These are phyloP conservation scores for Rapana venosa DNA, from an alignment of 2,888 invertebrate genomes.

Conservation along the genomic window DNA sequence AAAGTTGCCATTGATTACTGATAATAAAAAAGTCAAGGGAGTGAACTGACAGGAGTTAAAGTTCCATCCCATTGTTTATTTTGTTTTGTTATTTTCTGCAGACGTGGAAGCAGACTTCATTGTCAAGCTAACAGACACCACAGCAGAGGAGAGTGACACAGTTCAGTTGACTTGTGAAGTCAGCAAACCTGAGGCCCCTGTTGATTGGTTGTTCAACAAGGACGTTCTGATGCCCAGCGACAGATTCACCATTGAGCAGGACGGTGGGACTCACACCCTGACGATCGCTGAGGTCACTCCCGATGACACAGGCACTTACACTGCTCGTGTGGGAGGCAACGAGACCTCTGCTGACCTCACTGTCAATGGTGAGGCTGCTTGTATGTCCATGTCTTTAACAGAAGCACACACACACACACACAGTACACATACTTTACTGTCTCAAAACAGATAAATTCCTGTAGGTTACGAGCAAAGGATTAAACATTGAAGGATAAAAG, in stretches of 20 bases:
- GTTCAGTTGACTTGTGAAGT: slow-evolving; percentile 90
- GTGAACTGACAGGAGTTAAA: too few species aligned
- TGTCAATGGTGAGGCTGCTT: slow-evolving; percentile 64
- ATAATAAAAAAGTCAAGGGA: too few species aligned
- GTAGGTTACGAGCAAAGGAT: too few species aligned
- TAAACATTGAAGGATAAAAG: too few species aligned
- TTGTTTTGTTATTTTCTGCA: not conserved
- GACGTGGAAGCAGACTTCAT: slow-evolving; percentile 94
- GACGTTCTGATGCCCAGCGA: slow-evolving; percentile 86
- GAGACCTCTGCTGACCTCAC: slow-evolving; percentile 87
- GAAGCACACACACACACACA: too few species aligned
- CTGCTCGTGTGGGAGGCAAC: slow-evolving; percentile 79
- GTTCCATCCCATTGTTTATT: not conserved
- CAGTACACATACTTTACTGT: too few species aligned
- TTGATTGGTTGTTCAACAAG: slow-evolving; percentile 88
- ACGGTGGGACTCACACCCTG: slow-evolving; percentile 71
- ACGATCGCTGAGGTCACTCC: slow-evolving; percentile 65
- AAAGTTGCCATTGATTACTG: too few species aligned
- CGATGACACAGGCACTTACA: slow-evolving; percentile 57
- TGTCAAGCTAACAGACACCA: slow-evolving; percentile 87
- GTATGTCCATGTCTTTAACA: too few species aligned
- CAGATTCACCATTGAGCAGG: slow-evolving; percentile 70
- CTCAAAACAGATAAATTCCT: too few species aligned
- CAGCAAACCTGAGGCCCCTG: slow-evolving; percentile 83
- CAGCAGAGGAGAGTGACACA: slow-evolving; percentile 53